Conservation (phyloP, 2,888 invertebrate species). For the Lissocephala sabroskyi region DNA sequence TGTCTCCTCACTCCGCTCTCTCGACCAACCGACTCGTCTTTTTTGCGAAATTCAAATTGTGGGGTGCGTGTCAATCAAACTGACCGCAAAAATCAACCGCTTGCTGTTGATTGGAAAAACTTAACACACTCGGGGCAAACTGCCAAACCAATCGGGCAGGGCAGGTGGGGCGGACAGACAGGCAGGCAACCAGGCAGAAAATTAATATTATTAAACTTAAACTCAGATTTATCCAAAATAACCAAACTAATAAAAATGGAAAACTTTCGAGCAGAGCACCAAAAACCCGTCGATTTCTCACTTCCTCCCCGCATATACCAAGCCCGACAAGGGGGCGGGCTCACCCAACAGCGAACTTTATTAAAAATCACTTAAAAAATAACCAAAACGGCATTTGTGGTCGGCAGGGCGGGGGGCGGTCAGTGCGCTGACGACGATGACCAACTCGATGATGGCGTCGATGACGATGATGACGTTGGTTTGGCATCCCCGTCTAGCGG, state of each 20-base stretch:
- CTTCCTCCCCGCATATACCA: conserved; percentile 21
- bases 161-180: too few relatives aligned
- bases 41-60: too few relatives aligned
- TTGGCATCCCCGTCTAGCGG: conserved; percentile 13
- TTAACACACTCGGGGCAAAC: conserved; percentile 17
- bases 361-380: conserved; percentile 65
- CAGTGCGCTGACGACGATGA: conserved; percentile 7
- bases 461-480: conserved; percentile 26
- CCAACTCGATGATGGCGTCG: conserved; percentile 11
- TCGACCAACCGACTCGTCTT: too few relatives aligned
- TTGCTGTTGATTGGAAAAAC: conserved; percentile 34
- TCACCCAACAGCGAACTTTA: conserved; percentile 35
- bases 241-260: too few relatives aligned
- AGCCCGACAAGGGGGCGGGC: conserved; percentile 9
- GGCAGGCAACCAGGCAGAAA: conserved; percentile 23
- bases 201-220: conserved; percentile 48
- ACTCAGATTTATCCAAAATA: too few relatives aligned
- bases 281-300: too few relatives aligned
- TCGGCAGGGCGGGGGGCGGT: neutral
- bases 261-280: conserved; percentile 41
- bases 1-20: too few relatives aligned
- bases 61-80: conserved; percentile 1
- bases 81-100: conserved; percentile 21
- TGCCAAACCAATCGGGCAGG: neutral
- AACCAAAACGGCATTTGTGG: conserved; percentile 43